These are phyloP conservation scores for Tetragnatha versicolor DNA, from an alignment of 1,140 invertebrate species.

Conservation along the genomic window DNA sequence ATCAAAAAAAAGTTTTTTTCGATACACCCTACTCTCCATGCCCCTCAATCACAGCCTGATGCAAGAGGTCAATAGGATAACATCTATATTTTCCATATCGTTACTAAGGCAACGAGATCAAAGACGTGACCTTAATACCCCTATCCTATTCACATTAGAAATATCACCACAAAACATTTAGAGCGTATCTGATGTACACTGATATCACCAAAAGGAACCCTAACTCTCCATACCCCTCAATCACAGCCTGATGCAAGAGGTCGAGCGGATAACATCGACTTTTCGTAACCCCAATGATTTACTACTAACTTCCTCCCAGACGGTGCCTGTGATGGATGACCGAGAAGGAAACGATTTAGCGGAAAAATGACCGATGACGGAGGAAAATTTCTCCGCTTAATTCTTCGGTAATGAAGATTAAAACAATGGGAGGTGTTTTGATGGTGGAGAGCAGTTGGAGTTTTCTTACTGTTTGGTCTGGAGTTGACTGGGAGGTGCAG, in stretches of 20 bases:
- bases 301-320: not conserved
- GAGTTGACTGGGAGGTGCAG: too few species aligned
- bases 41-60: not conserved
- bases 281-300: slow-evolving; percentile 46
- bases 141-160: too few species aligned
- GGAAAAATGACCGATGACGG: slow-evolving; percentile 34
- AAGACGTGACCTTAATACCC: too few species aligned
- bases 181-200: too few species aligned
- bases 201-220: too few species aligned
- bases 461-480: too few species aligned
- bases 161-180: too few species aligned
- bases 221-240: too few species aligned
- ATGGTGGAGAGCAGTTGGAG: too few species aligned
- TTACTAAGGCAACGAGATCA: too few species aligned
- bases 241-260: not conserved
- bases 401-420: slow-evolving; percentile 39
- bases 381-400: slow-evolving; percentile 25
- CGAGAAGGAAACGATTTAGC: slow-evolving; percentile 31
- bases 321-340: not conserved
- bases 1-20: too few species aligned
- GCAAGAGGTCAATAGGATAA: not conserved
- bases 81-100: slow-evolving; percentile 46
- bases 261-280: slow-evolving; percentile 31
- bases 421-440: slow-evolving; percentile 30
- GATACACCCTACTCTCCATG: too few species aligned